Percentiles rank a stretch among this genome's conserved stretches.
phyloP scores from a whole-genome alignment of 2,888 invertebrate species.

The Apocheima hispidaria region DNA sequence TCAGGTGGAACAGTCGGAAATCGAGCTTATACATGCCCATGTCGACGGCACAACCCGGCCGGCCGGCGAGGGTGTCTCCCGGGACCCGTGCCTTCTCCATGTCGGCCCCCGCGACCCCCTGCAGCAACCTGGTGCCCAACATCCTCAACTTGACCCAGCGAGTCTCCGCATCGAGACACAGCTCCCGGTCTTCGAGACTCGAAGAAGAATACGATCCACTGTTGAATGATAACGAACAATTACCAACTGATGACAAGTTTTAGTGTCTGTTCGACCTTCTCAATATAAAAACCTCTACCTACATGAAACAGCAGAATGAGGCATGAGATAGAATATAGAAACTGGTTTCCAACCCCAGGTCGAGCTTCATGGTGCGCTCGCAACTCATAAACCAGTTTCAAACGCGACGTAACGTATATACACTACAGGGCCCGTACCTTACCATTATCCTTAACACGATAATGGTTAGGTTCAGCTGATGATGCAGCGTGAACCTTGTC shows the following conservation, averaged over 20 bases:
- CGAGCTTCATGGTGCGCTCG: neutral
- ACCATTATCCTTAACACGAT: no score
- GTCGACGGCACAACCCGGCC: constrained; percentile 68
- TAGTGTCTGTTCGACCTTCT: constrained; percentile 47
- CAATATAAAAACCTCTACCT: no score
- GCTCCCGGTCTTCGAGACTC: constrained; percentile 75
- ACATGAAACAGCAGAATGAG: no score
- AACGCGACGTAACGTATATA: neutral
- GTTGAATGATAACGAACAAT: constrained; percentile 77
- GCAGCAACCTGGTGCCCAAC: constrained; percentile 89
- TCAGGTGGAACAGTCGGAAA: constrained; percentile 80
- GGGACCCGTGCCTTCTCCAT: constrained; percentile 88
- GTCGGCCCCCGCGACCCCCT: constrained; percentile 93
- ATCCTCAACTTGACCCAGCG: constrained; percentile 87
- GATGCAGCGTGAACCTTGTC: no score
- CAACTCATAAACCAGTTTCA: neutral
- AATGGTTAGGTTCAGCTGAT: no score
- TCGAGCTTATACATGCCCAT: constrained; percentile 91
- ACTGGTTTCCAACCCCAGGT: neutral
- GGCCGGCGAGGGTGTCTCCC: constrained; percentile 71
- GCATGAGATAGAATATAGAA: no score
- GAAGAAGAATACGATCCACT: constrained; percentile 88
- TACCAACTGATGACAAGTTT: constrained; percentile 74
- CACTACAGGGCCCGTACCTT: neutral
- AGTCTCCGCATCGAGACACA: constrained; percentile 80